Evolutionary conservation across 2,113 vertebrate species (phyloP).

Genomic region (Arenaria interpres): DNA sequence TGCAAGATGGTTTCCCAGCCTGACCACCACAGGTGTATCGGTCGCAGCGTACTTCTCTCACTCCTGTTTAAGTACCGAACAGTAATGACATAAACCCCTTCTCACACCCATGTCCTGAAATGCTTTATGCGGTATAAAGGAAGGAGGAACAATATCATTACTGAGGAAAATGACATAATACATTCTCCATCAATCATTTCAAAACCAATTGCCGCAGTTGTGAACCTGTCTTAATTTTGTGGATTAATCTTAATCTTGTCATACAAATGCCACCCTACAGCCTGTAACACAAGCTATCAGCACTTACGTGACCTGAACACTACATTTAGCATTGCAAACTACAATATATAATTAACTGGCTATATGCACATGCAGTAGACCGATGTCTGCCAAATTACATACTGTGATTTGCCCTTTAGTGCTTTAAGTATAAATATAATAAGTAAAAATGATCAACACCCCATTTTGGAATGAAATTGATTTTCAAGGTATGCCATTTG

Average conservation of each 20-base stretch:
- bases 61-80: background rate
- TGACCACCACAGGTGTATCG: accelerated
- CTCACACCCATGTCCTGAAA: background rate
- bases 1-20: background rate
- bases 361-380: background rate
- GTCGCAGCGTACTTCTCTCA: background rate
- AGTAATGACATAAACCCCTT: background rate
- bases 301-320: background rate
- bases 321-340: background rate
- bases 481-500: constrained; percentile 52
- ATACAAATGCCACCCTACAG: background rate
- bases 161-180: background rate
- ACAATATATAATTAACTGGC: background rate
- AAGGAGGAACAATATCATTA: background rate
- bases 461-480: constrained; percentile 39
- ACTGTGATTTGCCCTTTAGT: constrained; percentile 17
- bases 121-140: background rate
- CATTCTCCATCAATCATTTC: constrained; percentile 14
- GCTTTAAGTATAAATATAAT: constrained; percentile 17
- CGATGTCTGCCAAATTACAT: background rate
- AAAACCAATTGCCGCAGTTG: background rate
- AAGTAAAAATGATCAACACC: constrained; percentile 34
- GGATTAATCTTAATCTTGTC: constrained; percentile 31
- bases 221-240: constrained; percentile 33
- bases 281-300: background rate